Base-by-base conservation (phyloP, 2,113 vertebrate species). In the Aegotheles bennettii region DNA sequence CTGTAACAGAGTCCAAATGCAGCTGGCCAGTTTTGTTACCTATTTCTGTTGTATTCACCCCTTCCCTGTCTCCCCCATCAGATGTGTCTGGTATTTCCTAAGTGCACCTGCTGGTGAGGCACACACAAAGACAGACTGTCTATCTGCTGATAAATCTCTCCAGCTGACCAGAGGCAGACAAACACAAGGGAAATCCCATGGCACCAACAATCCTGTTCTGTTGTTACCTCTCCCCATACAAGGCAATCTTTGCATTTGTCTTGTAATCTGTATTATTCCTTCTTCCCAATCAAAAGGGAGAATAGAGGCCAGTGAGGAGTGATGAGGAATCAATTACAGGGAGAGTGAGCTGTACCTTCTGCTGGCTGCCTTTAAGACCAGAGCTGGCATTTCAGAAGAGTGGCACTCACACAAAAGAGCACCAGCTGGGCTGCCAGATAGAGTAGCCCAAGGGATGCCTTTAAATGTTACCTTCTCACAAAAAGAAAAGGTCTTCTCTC, bases 341-440 rank as follows among this genome's bases (percentile, higher is more conserved):
- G 68, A 64, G 79, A 79, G 6, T 2, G 28, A 95, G 88, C 75
- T 7, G 4, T 88, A 88, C 94, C 93, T 96, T 96, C 42, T 76
- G 92, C 91, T 77, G 60, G 78, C 74, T 95, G 89, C 76, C 75
- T 95, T 95, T 96, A 96, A 97, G 82, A 89, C 78, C 78, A 87
- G 89, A 96, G 90, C 80, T 97, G 97, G 96, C 97, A 98, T 98
- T 98, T 98, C 85, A 93, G 89, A 96, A 97, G 95, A 87, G 35
- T 78, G 93, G 79, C 60, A 92, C 64, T 87, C 65, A 96, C 68
- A 97, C 95, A 98, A 97, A 97, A 97, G 93, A 95, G 68, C 77
- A 96, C 97, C 98, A 98, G 96, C 98, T 98, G 97, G 86, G 95
- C 95, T 87, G 88, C 93, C 88, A 98, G 95, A 97, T 57, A 98